Percentiles rank a stretch among this genome's conserved stretches.
phyloP scores from a whole-genome alignment of 2,113 vertebrate genomes.

The Carollia perspicillata region DNA sequence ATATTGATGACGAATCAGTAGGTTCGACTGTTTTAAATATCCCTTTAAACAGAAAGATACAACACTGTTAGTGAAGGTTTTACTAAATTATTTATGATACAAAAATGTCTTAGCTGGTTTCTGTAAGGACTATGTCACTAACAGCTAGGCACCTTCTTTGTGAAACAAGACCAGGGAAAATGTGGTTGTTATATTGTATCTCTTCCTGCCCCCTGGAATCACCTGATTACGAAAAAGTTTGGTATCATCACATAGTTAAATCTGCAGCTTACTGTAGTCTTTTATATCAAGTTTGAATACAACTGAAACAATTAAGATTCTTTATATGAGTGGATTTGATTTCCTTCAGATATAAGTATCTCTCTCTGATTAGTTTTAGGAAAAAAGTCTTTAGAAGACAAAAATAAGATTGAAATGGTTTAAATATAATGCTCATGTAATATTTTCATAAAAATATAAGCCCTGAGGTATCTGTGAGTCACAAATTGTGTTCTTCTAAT shows the following conservation, averaged over 20 bases:
- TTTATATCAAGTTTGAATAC: not conserved
- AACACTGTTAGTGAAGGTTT: not conserved
- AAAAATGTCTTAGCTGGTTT: not conserved
- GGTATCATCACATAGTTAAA: not conserved
- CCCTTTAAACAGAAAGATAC: not conserved
- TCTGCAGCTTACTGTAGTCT: not conserved
- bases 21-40: not conserved
- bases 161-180: not conserved
- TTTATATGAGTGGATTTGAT: not conserved
- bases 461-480: not conserved
- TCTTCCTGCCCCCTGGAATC: not conserved
- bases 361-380: not conserved
- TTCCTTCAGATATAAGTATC: not conserved
- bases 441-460: not conserved
- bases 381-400: slow-evolving; percentile 16
- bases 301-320: not conserved
- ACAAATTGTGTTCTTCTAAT: not conserved
- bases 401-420: not conserved
- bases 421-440: not conserved
- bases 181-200: not conserved
- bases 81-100: not conserved
- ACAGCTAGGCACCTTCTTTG: not conserved
- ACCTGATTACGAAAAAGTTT: not conserved
- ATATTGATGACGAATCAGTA: not conserved
- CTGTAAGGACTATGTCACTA: not conserved